Base-by-base conservation (phyloP, 2,888 invertebrate species). In the Galeruca laticollis region DNA sequence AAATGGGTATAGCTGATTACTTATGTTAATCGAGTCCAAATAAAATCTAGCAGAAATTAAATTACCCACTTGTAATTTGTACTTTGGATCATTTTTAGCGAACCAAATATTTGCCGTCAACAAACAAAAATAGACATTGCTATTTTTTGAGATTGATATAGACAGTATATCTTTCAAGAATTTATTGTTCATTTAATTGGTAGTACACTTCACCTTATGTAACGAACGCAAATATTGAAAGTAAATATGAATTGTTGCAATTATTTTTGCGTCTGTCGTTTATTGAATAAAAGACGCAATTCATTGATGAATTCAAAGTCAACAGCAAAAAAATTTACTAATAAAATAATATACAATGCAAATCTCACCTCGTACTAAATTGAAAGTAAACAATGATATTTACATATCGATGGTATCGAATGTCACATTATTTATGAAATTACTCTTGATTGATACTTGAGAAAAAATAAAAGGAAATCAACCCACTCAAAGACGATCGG, bases 311-410 rank as follows among this genome's bases (percentile, higher is more conserved):
- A 57, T 31, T n/a, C 15, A 57, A 57, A 33, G 56, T 35, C n/a
- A 57, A 57, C 18, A 57, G 15, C 15, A 8, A 8, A 15, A 13
- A 54, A 26, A 18, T 54, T 31, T 26, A 54, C 8, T 54, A 54
- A 31, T n/a, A 31, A 26, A 13, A 15, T n/a, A 8, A 31, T 54
- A 31, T 26, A 54, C 31, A 54, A 54, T 54, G 26, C 11, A 54
- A 31, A 54, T 33, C 35, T 35, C n/a, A 18, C 56, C 56, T 57
- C 56, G 56, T 57, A 57, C 35, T 33, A 57, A 57, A 57, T 57
- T 57, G 35, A 35, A 57, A 10, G 33, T 35, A 57, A 57, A 56
- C 33, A 56, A 11, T 40, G 5, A 11, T 11, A 11, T 43, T 43
- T 15, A 6, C 15, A n/a, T 1, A 40, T 40, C 37, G 10, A 13